Evolutionary conservation across 2,113 vertebrate genomes (phyloP), one percentile per base, ranked within the genome.

Genomic region (Struthio camelus): DNA sequence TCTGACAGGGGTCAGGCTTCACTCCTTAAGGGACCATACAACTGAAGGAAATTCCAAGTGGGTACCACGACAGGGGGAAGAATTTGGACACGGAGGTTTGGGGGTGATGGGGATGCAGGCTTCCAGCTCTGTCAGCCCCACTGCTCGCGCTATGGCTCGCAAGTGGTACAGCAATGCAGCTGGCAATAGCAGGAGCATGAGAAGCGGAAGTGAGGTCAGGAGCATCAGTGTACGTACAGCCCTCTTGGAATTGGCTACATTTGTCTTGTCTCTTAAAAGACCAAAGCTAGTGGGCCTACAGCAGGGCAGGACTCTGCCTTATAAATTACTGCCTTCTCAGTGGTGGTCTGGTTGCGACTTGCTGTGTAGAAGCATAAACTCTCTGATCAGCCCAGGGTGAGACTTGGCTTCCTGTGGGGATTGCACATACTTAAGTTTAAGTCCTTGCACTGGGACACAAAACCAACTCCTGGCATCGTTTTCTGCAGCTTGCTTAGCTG

Each of bases 401-500:
- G 79, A 48, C 2, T 3, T 54, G 81, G 73, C 72, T 85, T 86
- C 56, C 56, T 42, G 15, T 83, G 72, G 80, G 65, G 75, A 44
- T 44, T 80, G n/a, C 48, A 30, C 5, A 19, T 44, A 30, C 25
- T 77, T 84, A 10, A 85, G 14, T n/a, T 46, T 34, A 56, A 81
- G 32, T 71, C 38, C 64, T 90, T 3, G 3, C n/a, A 16, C 36
- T 72, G 10, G 69, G 50, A 22, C 38, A 27, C 71, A 81, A 56
- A 85, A 40, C 13, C 66, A 94, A 65, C 42, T 92, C 44, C 87
- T 84, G n/a, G 12, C 64, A 42, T 61, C 48, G 77, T 54, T 83
- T 70, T 83, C 76, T 95, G 89, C 76, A 91, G 64, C 7, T 3
- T 75, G 7, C 80, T n/a, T 80, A 40, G 75, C 89, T 92, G 19